These are phyloP conservation scores for Pipra filicauda DNA, from an alignment of 2,113 vertebrate species.

Conservation along the genomic window DNA sequence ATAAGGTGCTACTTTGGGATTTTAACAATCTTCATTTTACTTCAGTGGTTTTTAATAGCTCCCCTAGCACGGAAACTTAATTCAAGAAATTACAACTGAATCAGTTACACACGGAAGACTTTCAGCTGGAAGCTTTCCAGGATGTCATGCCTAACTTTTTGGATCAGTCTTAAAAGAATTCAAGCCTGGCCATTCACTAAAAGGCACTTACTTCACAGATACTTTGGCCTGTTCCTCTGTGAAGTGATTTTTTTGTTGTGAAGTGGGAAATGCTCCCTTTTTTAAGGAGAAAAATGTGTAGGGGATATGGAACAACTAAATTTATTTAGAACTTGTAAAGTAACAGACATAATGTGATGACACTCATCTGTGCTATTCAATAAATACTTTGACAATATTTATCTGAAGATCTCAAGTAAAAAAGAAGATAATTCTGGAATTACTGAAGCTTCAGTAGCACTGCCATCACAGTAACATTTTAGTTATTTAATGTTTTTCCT, in stretches of 20 bases:
- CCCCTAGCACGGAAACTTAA: neutral
- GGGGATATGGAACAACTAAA: neutral
- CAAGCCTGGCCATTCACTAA: neutral
- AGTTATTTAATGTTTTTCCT: neutral
- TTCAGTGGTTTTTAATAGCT: slow-evolving; percentile 40
- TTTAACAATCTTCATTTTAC: slow-evolving; percentile 13
- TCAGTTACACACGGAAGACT: slow-evolving; percentile 3
- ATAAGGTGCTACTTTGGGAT: neutral
- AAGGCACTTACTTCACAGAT: neutral
- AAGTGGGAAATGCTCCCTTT: neutral
- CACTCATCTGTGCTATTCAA: fast-evolving
- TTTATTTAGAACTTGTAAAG: neutral
- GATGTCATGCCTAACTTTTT: neutral
- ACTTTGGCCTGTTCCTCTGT: neutral
- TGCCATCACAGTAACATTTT: neutral
- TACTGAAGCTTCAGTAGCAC: neutral
- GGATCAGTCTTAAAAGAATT: neutral
- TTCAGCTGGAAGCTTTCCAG: neutral
- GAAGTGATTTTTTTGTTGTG: neutral
- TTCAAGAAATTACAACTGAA: neutral
- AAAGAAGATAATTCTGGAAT: neutral
- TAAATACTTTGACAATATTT: neutral
- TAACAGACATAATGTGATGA: neutral
- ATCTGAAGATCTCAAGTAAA: neutral
- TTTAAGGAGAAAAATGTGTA: neutral